phyloP scores from a whole-genome alignment of 64 coral and sea anemone genomes.

The Montipora sp. region DNA sequence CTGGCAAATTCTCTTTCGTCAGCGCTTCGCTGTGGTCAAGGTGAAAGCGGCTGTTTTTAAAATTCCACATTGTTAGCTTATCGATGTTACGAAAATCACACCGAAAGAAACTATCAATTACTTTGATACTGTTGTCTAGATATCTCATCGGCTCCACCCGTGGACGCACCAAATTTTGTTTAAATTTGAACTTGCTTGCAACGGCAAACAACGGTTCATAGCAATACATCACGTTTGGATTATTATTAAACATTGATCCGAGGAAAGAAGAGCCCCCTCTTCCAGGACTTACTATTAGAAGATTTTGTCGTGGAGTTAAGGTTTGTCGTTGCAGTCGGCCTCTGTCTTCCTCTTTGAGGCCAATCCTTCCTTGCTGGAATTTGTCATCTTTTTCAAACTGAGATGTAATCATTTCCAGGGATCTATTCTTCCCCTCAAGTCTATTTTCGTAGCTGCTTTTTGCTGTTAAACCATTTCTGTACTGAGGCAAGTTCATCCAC shows the following conservation, averaged over 20 bases:
- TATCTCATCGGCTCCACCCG: background rate
- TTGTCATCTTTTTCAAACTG: background rate
- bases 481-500: too few species aligned
- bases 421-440: too few species aligned
- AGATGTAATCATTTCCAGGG: too few species aligned
- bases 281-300: slow-evolving; percentile 10
- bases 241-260: slow-evolving; percentile 3
- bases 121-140: background rate
- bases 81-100: background rate
- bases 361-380: background rate
- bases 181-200: background rate
- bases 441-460: too few species aligned
- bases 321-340: background rate
- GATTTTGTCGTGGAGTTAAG: background rate
- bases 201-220: slow-evolving; percentile 6
- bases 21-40: background rate
- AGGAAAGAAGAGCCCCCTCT: slow-evolving; percentile 13
- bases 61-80: too few species aligned
- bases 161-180: background rate
- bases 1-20: background rate
- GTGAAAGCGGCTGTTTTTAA: background rate
- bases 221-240: slow-evolving; percentile 15
- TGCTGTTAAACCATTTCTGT: too few species aligned
- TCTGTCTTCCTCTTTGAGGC: too few species aligned
- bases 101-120: background rate